Conservation (phyloP, 2,797 vertebrate genomes). For the Sebastes glaucus region DNA sequence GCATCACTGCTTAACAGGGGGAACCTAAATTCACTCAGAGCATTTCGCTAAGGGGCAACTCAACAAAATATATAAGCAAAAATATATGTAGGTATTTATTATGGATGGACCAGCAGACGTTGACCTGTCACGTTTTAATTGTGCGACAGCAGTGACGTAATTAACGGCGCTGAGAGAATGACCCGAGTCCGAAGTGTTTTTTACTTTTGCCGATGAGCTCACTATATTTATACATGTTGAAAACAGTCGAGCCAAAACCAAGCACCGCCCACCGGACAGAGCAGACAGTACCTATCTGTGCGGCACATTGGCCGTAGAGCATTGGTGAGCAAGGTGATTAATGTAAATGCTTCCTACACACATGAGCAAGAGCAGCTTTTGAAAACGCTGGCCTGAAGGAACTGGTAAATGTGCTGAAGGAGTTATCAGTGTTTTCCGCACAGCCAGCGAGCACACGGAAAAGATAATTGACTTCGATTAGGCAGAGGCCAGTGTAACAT, state of each 20-base stretch:
- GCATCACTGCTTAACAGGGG: no score
- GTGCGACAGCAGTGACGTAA: no score
- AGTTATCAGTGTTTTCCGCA: constrained; percentile 48
- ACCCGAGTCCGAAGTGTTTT: no score
- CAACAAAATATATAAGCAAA: no score
- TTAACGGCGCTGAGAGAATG: no score
- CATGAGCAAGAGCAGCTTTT: constrained; percentile 21
- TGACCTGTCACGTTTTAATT: no score
- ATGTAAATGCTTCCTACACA: neutral
- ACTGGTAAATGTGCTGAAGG: constrained; percentile 39
- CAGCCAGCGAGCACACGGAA: constrained; percentile 17
- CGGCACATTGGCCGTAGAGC: neutral
- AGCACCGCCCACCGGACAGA: no score
- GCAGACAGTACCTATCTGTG: neutral
- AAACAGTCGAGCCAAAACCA: no score
- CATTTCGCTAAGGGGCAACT: no score
- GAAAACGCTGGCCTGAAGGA: constrained; percentile 25
- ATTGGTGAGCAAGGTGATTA: constrained; percentile 24
- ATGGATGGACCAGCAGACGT: no score
- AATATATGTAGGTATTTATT: no score
- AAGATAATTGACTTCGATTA: constrained; percentile 70
- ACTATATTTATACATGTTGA: neutral
- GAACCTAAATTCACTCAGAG: no score
- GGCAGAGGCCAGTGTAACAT: constrained; percentile 48
- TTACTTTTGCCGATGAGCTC: neutral